These are phyloP conservation scores for Lottia gigantea DNA, from an alignment of 2,888 invertebrate genomes.

Conservation along the genomic window DNA sequence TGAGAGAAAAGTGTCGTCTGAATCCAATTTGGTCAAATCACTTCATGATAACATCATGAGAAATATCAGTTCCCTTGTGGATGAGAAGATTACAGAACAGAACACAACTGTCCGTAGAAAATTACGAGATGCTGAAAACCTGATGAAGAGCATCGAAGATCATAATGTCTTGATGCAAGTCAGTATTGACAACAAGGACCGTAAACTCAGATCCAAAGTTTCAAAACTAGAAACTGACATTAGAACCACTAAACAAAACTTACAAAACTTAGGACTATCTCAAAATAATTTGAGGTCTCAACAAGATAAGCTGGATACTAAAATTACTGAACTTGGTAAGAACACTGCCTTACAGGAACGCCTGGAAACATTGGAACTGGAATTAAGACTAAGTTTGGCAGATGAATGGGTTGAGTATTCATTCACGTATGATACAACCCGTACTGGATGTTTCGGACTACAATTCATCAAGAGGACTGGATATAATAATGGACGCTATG, in stretches of 20 bases:
- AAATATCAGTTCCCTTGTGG: conserved; percentile 28
- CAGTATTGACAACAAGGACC: conserved; percentile 25
- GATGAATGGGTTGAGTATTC: conserved; percentile 48
- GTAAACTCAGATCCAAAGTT: conserved; percentile 26
- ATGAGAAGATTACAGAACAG: conserved; percentile 13
- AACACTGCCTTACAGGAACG: conserved; percentile 20
- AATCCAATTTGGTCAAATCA: conserved; percentile 16
- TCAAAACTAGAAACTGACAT: conserved; percentile 24
- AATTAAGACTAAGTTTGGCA: conserved; percentile 30
- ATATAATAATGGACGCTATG: conserved; percentile 39
- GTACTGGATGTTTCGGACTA: conserved; percentile 44
- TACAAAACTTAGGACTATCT: conserved; percentile 21
- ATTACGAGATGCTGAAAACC: neutral
- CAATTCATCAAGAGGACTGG: conserved; percentile 45
- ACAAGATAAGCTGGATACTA: conserved; percentile 15
- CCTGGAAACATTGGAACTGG: conserved; percentile 31
- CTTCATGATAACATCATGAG: conserved; percentile 23
- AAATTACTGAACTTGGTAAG: conserved; percentile 5
- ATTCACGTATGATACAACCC: conserved; percentile 40
- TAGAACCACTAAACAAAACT: conserved; percentile 15
- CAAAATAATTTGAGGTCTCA: conserved; percentile 7
- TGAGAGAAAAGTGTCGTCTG: conserved; percentile 22
- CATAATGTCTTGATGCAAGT: conserved; percentile 23
- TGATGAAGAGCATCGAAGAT: conserved; percentile 16
- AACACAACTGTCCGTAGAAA: conserved; percentile 22